Conservation (phyloP, 1,140 invertebrate species). For the Cyclargus thomasi region DNA sequence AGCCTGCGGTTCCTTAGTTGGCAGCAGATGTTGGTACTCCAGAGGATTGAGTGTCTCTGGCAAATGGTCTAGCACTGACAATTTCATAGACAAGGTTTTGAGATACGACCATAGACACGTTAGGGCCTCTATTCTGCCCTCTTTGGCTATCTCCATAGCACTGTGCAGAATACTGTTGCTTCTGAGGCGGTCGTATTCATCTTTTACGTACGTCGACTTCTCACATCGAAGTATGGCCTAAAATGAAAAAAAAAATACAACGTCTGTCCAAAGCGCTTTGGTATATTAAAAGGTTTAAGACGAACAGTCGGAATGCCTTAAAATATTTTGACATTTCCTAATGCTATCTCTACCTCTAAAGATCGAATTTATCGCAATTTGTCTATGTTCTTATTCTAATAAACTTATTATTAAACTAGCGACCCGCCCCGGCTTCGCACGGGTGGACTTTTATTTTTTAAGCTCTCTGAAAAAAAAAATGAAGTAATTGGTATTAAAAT, state of each 20-base stretch:
- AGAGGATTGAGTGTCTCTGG: slow-evolving; percentile 84
- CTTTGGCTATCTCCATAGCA: slow-evolving; percentile 77
- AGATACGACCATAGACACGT: slow-evolving; percentile 80
- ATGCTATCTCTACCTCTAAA: no score
- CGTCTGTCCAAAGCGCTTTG: no score
- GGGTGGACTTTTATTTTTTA: no score
- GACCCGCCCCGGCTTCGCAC: no score
- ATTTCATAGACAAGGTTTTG: slow-evolving; percentile 79
- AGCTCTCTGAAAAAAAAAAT: no score
- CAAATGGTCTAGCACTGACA: slow-evolving; percentile 83
- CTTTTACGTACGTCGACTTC: slow-evolving; percentile 74
- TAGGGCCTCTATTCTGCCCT: slow-evolving; percentile 81
- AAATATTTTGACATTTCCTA: no score
- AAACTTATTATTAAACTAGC: no score
- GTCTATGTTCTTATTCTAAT: no score
- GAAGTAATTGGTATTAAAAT: no score
- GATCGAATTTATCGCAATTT: no score
- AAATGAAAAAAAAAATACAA: neutral
- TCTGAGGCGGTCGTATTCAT: slow-evolving; percentile 74
- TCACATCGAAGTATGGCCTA: slow-evolving; percentile 64
- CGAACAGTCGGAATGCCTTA: no score
- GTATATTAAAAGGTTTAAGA: no score
- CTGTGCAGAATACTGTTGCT: slow-evolving; percentile 63
- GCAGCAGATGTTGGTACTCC: slow-evolving; percentile 81
- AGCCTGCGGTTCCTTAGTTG: slow-evolving; percentile 58